A percentile compares a stretch with the other conserved stretches of the same genome.
These are phyloP conservation scores for Onychomys torridus DNA, from an alignment of 2,797 vertebrate species.

Conservation along the genomic window DNA sequence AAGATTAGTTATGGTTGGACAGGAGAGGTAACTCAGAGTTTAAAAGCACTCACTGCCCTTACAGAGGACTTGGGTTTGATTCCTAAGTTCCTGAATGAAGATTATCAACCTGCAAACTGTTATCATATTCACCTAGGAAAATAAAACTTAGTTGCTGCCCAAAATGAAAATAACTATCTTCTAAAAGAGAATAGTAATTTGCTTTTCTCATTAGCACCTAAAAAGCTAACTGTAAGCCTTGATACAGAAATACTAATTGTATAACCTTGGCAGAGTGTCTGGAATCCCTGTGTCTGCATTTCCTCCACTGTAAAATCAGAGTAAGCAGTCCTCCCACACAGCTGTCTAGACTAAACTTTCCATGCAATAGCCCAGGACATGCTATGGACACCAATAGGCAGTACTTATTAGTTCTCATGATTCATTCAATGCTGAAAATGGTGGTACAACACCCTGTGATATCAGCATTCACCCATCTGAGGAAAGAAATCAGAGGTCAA, in stretches of 20 bases:
- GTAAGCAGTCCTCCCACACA: background rate
- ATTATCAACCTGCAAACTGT: background rate
- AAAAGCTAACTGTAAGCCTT: background rate
- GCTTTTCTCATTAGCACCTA: slow-evolving; percentile 13
- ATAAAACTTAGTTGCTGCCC: slow-evolving; percentile 33
- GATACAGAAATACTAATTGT: background rate
- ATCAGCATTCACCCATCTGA: background rate
- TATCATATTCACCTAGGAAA: background rate
- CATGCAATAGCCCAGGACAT: background rate
- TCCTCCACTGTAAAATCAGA: background rate
- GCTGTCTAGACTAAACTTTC: background rate
- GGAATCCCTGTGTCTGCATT: background rate
- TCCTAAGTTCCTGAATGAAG: background rate
- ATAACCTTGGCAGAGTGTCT: background rate
- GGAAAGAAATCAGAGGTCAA: background rate
- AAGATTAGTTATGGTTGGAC: background rate
- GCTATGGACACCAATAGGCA: background rate
- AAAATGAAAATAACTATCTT: background rate
- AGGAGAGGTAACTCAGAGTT: background rate
- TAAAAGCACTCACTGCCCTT: background rate
- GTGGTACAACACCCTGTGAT: background rate
- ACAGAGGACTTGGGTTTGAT: background rate
- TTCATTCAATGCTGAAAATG: background rate
- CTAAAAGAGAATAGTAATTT: slow-evolving; percentile 24
- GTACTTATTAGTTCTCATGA: background rate